These are phyloP conservation scores for Nycteola revayana DNA, from an alignment of 2,888 invertebrate genomes.

Conservation along the genomic window DNA sequence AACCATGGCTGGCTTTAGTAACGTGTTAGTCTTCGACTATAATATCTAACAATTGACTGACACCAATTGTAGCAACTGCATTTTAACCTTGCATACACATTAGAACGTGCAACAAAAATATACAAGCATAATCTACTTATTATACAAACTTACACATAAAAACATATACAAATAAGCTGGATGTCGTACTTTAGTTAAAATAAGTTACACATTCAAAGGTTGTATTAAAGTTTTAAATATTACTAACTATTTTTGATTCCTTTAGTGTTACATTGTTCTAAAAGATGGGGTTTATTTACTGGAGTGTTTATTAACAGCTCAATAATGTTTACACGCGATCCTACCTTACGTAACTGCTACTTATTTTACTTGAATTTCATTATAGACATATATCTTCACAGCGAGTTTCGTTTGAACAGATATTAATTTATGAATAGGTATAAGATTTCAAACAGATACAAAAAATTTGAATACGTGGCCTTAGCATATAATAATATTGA, in stretches of 20 bases:
- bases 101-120: no score
- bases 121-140: no score
- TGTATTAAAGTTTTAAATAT: no score
- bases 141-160: no score
- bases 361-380: conserved; percentile 4
- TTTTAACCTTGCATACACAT: conserved; percentile 58
- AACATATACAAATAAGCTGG: no score
- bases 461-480: conserved; percentile 19
- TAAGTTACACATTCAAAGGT: no score
- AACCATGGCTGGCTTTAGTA: conserved; percentile 35
- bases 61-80: conserved; percentile 34
- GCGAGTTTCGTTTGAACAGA: conserved; percentile 3
- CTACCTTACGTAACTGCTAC: conserved; percentile 33
- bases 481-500: conserved; percentile 12
- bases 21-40: conserved; percentile 31
- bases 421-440: conserved; percentile 9
- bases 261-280: conserved; percentile 65
- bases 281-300: conserved; percentile 71
- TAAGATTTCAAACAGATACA: conserved; percentile 14
- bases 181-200: no score
- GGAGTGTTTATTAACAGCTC: conserved; percentile 41
- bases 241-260: no score
- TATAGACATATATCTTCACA: conserved; percentile 6
- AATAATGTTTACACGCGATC: conserved; percentile 47
- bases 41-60: conserved; percentile 25